Percentiles rank a stretch among this genome's conserved stretches.
Evolutionary conservation across 1,140 invertebrate species (phyloP).

Genomic region (Vollenhovia emeryi): DNA sequence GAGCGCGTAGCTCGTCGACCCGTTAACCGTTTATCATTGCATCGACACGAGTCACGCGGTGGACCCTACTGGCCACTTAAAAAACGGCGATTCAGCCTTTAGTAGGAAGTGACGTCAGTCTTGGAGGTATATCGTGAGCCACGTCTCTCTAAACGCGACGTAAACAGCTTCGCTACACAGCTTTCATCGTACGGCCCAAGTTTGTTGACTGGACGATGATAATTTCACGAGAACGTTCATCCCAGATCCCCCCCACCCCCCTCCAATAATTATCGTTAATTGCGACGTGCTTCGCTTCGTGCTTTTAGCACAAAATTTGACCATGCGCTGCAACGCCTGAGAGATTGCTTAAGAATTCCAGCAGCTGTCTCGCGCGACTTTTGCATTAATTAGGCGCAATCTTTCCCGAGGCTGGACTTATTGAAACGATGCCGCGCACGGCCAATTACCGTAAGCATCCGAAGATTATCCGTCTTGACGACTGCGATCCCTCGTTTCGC

Average conservation of each 20-base stretch:
- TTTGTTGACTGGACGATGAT: background rate
- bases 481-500: conserved; percentile 66
- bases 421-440: background rate
- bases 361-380: background rate
- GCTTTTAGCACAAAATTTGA: background rate
- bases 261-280: conserved; percentile 13
- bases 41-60: conserved; percentile 81
- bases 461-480: conserved; percentile 56
- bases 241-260: too few relatives aligned
- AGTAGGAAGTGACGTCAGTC: conserved; percentile 82
- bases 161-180: conserved; percentile 33
- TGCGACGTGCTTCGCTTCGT: background rate
- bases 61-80: conserved; percentile 79
- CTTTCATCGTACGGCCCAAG: background rate
- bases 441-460: conserved; percentile 13
- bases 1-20: conserved; percentile 75
- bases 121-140: conserved; percentile 31
- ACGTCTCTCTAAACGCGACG: background rate
- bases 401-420: background rate
- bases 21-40: conserved; percentile 81
- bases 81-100: conserved; percentile 77
- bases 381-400: background rate
- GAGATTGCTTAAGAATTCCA: background rate
- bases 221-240: conserved; percentile 3
- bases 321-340: background rate